Evolutionary conservation across 1,140 invertebrate species (phyloP), one percentile per base, ranked within the genome.

Genomic region (Geopemphigus sp.): DNA sequence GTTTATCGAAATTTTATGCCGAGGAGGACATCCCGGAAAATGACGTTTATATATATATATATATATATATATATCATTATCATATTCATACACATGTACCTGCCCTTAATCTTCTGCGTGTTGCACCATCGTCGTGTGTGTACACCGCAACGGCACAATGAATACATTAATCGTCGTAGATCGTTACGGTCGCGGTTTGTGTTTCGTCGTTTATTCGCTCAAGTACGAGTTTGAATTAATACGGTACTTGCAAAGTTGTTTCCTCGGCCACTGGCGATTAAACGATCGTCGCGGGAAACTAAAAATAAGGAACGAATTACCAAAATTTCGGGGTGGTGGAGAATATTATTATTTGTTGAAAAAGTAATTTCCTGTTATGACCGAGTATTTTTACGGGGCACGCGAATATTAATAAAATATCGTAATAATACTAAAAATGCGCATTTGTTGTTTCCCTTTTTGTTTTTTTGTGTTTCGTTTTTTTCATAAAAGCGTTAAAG

Each of bases 1-100:
- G 26, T 32, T 63, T 63, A 63, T 63, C 26, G 61, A 63, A 14
- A 63, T 63, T 63, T 63, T 32, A 63, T 63, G 17, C 61, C 17
- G 17, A 63, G 15, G 17, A 63, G 15, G 32, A 8, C 32, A 26
- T 63, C 19, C 17, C 61, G 61, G 17, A 17, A 63, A 63, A 63
- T 26, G 26, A 63, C 26, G 8, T 63, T 39, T 63, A 63, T 63
- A 63, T 63, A 61, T 61, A 29, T 15, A 29, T 29, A 29, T 15
- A 29, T 29, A 61, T 5, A 5, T 59, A 59, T 24, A 15, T 59
- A 29, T 61, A 29, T 1, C 32, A 39, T 39, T 39, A 39, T 39
- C 32, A 6, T 61, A 59, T 17, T 15, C 57, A 17, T 15, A 26
- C 1, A 56, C n/a, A 19, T 4, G 19, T 56, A 59, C n/a, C n/a